Evolutionary conservation across 2,888 invertebrate species (phyloP), one percentile per base, ranked within the genome.

Genomic region (Chironomus tentans): DNA sequence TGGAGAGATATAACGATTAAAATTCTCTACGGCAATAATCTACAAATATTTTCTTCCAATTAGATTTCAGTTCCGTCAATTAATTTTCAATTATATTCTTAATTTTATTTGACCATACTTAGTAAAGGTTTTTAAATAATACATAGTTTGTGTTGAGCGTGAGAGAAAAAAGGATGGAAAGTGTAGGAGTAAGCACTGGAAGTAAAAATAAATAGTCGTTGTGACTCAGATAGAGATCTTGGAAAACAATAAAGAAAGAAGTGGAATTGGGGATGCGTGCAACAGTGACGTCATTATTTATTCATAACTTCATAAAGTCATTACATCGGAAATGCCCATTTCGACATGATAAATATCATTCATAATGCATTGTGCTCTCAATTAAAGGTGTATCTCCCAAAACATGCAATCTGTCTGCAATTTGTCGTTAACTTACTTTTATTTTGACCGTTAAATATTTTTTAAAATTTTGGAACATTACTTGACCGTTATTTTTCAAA

Each of bases 41-140:
- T 7, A 56, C 38, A 38, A 38, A 38, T 24, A 50, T 71, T 71
- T 13, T 15, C 38, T 61, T 7, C 12, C 10, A 65, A 65, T 73
- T 73, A 12, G 38, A 61, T 48, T 62, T 73, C 46, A 56, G 73
- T 73, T 73, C 73, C 73, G 48, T 70, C 70, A 73, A 73, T 73
- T 73, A 73, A 73, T 56, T 71, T 50, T 18, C 47, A 47, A 50
- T 70, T 70, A 47, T 65, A 50, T 56, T 56, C 6, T 24, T 24
- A 65, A 65, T 24, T 65, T 7, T 24, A 21, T 18, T 65, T 65
- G 65, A 24, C 65, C 65, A 65, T 65, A 24, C 13, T 65, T 65
- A 21, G 65, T 24, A 2, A 56, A 56, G 56, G 18, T 15, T 18
- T 56, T 56, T 56, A 15, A 56, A 50, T 12, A 15, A 15, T 38